Conservation (phyloP, 2,113 vertebrate species). For the Romanogobio albipinnatus region DNA sequence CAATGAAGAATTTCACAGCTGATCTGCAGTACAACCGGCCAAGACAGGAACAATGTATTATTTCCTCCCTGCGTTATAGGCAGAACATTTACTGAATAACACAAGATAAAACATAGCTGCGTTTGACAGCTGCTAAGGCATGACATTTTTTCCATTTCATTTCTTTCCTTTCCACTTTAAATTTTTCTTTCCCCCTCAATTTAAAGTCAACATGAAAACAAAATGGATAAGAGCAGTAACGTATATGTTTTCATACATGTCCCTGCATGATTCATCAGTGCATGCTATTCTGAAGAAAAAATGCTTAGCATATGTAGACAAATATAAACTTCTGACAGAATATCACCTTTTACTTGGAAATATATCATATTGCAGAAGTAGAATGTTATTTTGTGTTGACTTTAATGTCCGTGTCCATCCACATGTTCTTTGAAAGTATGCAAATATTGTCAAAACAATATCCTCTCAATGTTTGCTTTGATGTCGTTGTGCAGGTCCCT, state of each 20-base stretch:
- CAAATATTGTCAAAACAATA: constrained; percentile 1
- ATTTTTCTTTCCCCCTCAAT: background rate
- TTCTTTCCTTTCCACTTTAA: background rate
- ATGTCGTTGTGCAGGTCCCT: constrained; percentile 6
- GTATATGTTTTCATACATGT: background rate
- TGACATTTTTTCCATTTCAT: background rate
- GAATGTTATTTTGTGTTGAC: background rate
- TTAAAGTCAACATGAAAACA: constrained; percentile 12
- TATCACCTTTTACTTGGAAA: background rate
- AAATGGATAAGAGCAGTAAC: background rate
- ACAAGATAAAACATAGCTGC: constrained; percentile 18
- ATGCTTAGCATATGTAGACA: background rate
- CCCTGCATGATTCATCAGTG: background rate
- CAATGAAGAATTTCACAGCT: constrained; percentile 19
- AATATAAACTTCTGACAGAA: background rate
- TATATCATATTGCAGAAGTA: background rate
- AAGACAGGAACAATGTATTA: constrained; percentile 15
- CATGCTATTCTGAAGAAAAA: background rate
- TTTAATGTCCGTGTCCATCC: background rate
- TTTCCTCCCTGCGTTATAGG: constrained; percentile 9
- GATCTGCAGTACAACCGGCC: background rate
- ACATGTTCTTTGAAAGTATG: background rate
- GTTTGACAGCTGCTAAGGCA: constrained; percentile 6
- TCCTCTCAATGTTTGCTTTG: background rate
- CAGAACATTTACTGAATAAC: constrained; percentile 14